These are phyloP conservation scores for Tragelaphus scriptus DNA, from an alignment of 2,113 vertebrate genomes.

Conservation along the genomic window DNA sequence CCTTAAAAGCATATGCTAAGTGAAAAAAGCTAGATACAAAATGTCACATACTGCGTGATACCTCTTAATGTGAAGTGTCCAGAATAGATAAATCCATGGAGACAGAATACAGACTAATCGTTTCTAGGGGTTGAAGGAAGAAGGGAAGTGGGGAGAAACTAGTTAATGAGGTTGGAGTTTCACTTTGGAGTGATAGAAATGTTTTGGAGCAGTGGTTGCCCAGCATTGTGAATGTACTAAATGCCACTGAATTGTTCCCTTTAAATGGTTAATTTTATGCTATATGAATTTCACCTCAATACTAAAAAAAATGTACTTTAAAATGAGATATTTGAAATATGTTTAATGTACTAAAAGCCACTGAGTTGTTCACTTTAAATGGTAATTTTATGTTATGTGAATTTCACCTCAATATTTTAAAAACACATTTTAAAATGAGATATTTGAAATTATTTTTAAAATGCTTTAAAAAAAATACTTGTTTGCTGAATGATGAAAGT, in stretches of 20 bases:
- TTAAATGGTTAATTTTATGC: constrained; percentile 18
- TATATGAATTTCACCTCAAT: not conserved
- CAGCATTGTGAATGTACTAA: not conserved
- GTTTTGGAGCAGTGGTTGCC: not conserved
- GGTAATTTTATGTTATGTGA: not conserved
- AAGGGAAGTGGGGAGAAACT: not conserved
- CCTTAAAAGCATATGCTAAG: not conserved
- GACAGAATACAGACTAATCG: not conserved
- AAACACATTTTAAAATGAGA: not conserved
- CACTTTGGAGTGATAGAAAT: not conserved
- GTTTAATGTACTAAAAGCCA: not conserved
- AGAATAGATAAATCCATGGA: not conserved
- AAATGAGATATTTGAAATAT: no score
- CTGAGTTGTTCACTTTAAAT: constrained; percentile 1
- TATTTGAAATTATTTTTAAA: not conserved
- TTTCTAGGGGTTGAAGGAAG: not conserved
- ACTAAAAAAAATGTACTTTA: no score
- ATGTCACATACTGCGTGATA: not conserved
- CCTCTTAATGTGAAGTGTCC: not conserved
- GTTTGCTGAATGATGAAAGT: not conserved
- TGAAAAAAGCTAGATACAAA: not conserved
- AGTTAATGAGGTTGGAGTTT: not conserved
- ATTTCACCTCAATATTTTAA: not conserved
- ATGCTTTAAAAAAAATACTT: not conserved
- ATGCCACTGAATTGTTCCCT: not conserved